These are phyloP conservation scores for Labia minor DNA, from an alignment of 2,888 invertebrate species.

Conservation along the genomic window DNA sequence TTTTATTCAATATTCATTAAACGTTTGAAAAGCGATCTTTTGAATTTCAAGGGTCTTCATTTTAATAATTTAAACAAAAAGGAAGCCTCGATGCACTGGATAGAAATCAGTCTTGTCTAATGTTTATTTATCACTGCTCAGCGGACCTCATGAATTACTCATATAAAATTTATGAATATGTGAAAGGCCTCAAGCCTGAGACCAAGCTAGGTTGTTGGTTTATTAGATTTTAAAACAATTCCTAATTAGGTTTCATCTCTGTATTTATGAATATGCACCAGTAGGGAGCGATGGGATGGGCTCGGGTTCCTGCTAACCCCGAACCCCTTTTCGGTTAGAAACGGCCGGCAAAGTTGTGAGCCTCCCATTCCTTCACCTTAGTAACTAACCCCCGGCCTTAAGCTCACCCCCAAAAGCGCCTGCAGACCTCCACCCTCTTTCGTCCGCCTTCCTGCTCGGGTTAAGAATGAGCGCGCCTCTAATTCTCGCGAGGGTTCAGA, in stretches of 20 bases:
- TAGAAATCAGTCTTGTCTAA: background rate
- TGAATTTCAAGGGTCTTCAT: no score
- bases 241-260: conserved; percentile 13
- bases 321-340: background rate
- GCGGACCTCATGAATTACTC: conserved; percentile 13
- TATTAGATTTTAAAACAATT: conserved; percentile 13
- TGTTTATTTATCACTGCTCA: background rate
- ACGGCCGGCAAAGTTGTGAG: background rate
- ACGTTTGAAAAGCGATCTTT: no score
- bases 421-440: background rate
- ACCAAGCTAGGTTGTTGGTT: conserved; percentile 8
- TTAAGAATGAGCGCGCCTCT: conserved; percentile 6
- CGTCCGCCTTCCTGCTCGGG: background rate
- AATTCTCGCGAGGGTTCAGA: conserved; percentile 13
- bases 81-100: background rate
- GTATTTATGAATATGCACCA: conserved; percentile 13
- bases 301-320: background rate
- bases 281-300: background rate
- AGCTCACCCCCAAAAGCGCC: conserved; percentile 13
- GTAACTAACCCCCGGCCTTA: background rate
- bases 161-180: conserved; percentile 13
- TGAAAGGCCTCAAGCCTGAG: background rate
- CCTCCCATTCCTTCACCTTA: background rate
- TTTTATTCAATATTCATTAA: no score
- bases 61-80: background rate